These are phyloP conservation scores for Pogonomyrmex californicus DNA, from an alignment of 1,140 invertebrate species.

Conservation along the genomic window DNA sequence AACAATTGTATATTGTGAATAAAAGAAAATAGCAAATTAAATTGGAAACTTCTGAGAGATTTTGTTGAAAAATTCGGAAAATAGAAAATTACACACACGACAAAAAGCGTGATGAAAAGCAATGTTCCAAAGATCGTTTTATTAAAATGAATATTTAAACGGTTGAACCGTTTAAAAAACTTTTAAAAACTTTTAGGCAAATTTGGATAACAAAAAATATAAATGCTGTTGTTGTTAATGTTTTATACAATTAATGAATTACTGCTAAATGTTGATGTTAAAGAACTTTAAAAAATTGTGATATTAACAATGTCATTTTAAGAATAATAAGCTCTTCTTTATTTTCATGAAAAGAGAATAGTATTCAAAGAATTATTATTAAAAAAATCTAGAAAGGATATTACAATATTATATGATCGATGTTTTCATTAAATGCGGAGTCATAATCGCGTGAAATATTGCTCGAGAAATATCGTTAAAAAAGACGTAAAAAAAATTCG, in stretches of 20 bases:
- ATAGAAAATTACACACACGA: not conserved
- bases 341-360: not conserved
- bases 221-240: not conserved
- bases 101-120: not conserved
- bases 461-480: not conserved
- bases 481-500: slow-evolving; percentile 35
- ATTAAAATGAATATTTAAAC: not conserved
- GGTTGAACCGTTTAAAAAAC: not conserved
- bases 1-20: not conserved
- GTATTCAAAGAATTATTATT: not conserved
- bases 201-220: not conserved
- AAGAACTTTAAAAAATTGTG: not conserved
- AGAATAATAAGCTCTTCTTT: not conserved
- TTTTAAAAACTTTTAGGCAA: not conserved
- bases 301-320: not conserved
- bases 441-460: slow-evolving; percentile 7
- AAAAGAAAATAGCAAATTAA: not conserved
- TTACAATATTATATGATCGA: not conserved
- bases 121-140: not conserved
- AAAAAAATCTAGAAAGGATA: not conserved
- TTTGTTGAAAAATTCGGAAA: not conserved
- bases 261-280: not conserved
- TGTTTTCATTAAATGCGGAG: slow-evolving; percentile 4
- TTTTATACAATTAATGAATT: slow-evolving; percentile 5
- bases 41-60: not conserved